A percentile compares a stretch with the other conserved stretches of the same genome.
These are phyloP conservation scores for Bugula neritina DNA, from an alignment of 2,888 invertebrate genomes.

Conservation along the genomic window DNA sequence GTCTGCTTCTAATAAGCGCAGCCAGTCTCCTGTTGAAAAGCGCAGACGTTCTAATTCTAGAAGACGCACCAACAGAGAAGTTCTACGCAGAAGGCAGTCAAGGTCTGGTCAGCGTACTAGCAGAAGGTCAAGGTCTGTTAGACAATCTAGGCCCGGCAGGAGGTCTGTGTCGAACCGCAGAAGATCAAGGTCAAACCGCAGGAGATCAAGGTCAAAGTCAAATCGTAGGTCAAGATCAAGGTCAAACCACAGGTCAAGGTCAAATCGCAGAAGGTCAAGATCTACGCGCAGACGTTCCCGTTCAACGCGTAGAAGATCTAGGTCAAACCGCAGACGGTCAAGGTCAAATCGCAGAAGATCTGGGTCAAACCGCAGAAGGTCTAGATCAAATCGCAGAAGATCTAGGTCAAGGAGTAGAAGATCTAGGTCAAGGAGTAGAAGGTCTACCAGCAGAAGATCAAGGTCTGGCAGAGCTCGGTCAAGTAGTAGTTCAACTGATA, in stretches of 20 bases:
- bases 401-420: slow-evolving; percentile 4
- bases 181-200: background rate
- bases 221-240: background rate
- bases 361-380: background rate
- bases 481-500: slow-evolving; percentile 7
- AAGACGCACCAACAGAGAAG: no score
- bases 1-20: no score
- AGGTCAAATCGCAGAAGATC: background rate
- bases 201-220: background rate
- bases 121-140: background rate
- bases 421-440: background rate
- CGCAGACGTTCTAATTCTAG: no score
- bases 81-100: no score
- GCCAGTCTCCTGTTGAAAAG: no score
- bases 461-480: background rate
- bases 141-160: background rate
- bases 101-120: no score
- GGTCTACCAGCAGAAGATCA: background rate
- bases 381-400: background rate
- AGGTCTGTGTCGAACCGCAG: background rate
- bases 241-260: background rate
- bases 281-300: background rate
- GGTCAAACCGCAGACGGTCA: background rate
- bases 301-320: background rate
- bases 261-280: background rate